These are phyloP conservation scores for Sapajus apella DNA, from an alignment of 2,113 vertebrate genomes.

Conservation along the genomic window DNA sequence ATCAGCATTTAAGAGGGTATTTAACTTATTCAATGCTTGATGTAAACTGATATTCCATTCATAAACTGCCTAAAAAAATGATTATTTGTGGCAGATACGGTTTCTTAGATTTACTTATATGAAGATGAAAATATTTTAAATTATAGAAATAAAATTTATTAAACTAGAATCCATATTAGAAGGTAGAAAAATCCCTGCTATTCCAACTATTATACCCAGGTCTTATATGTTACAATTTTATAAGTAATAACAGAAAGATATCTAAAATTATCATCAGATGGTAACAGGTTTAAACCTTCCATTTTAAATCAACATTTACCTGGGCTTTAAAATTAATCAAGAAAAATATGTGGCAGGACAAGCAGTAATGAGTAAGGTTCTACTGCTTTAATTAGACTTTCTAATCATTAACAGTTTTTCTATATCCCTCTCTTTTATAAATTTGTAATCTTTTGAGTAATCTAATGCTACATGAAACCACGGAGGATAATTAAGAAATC, in stretches of 20 bases:
- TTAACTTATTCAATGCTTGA: conserved; percentile 20
- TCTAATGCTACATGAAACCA: conserved; percentile 52
- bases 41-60: conserved; percentile 32
- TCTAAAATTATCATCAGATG: not conserved
- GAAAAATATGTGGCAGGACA: not conserved
- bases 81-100: not conserved
- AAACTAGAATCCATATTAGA: not conserved
- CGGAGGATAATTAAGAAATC: conserved; percentile 73
- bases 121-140: conserved; percentile 31
- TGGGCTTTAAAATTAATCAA: conserved; percentile 1
- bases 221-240: conserved; percentile 35
- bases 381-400: not conserved
- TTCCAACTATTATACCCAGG: not conserved
- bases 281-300: not conserved
- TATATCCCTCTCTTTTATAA: conserved; percentile 17
- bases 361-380: not conserved
- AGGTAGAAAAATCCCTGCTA: conserved; percentile 28
- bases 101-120: not conserved
- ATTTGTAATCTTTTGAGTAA: conserved; percentile 73
- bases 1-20: conserved; percentile 7
- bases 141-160: conserved; percentile 44
- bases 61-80: conserved; percentile 19
- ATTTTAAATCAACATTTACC: not conserved
- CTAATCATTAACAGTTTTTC: not conserved
- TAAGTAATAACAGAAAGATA: conserved; percentile 2